Conservation (phyloP, 2,888 invertebrate genomes). For the Nephrotoma guestfalica region DNA sequence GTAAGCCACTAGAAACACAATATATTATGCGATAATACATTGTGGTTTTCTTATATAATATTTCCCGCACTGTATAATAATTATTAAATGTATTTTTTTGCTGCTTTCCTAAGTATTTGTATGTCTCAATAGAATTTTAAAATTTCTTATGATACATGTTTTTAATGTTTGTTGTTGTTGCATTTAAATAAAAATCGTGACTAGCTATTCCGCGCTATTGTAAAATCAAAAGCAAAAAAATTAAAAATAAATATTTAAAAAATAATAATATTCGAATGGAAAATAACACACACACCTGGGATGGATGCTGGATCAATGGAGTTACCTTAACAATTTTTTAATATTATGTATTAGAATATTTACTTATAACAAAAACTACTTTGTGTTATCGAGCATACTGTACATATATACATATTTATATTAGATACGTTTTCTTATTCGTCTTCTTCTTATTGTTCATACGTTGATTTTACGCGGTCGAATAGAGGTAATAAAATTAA, state of each 20-base stretch:
- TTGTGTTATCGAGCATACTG: background rate
- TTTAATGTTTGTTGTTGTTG: background rate
- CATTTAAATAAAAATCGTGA: background rate
- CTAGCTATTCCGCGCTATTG: slow-evolving; percentile 3
- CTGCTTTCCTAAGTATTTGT: slow-evolving; percentile 1
- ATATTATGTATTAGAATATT: background rate
- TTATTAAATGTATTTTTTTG: background rate
- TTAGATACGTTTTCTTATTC: background rate
- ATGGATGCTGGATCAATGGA: slow-evolving; percentile 2
- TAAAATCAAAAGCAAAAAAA: background rate
- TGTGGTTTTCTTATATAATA: background rate
- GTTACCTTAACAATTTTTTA: background rate
- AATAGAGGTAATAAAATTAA: background rate
- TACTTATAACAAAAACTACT: background rate
- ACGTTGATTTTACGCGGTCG: slow-evolving; percentile 3
- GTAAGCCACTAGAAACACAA: background rate
- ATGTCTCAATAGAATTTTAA: slow-evolving; percentile 1
- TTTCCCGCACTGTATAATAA: background rate
- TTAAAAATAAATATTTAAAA: background rate
- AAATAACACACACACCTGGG: slow-evolving; percentile 4
- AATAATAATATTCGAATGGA: background rate
- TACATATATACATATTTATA: background rate
- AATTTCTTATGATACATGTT: slow-evolving; percentile 4
- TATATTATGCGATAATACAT: background rate
- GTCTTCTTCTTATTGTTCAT: background rate